These are phyloP conservation scores for Uropsilus gracilis DNA, from an alignment of 2,113 vertebrate genomes.

Conservation along the genomic window DNA sequence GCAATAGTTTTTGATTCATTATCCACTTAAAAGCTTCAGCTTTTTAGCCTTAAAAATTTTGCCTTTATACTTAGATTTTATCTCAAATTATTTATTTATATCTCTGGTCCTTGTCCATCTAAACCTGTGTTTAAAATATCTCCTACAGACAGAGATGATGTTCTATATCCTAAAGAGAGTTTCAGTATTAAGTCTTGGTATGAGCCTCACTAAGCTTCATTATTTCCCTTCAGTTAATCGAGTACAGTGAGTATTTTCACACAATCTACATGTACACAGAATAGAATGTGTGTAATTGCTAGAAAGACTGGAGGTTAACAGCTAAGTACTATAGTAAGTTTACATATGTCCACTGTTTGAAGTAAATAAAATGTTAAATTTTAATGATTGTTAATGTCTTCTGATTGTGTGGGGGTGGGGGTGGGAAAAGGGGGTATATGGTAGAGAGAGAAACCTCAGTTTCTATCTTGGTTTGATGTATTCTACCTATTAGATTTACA, in stretches of 20 bases:
- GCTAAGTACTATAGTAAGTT: background rate
- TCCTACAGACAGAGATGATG: background rate
- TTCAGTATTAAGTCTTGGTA: slow-evolving; percentile 7
- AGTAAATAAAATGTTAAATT: slow-evolving; percentile 11
- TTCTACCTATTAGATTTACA: background rate
- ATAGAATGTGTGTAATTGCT: slow-evolving; percentile 18
- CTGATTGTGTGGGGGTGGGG: background rate
- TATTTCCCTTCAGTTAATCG: background rate
- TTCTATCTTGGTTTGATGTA: background rate
- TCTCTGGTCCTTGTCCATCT: background rate
- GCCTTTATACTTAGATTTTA: slow-evolving; percentile 2
- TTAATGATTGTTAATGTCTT: background rate
- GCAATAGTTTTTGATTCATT: background rate
- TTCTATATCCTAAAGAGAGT: background rate
- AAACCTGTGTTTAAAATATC: slow-evolving; percentile 29
- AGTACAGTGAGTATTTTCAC: background rate
- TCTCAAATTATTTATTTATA: background rate
- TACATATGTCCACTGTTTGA: background rate
- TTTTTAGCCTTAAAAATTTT: background rate
- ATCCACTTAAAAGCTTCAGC: background rate
- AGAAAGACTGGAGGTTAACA: background rate
- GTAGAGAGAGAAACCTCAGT: background rate
- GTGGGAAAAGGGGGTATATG: too few relatives aligned
- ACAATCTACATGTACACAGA: background rate
- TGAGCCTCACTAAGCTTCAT: background rate